Percentiles rank a stretch among this genome's conserved stretches.
phyloP scores from a whole-genome alignment of 2,797 vertebrate genomes.

The Peromyscus eremicus region DNA sequence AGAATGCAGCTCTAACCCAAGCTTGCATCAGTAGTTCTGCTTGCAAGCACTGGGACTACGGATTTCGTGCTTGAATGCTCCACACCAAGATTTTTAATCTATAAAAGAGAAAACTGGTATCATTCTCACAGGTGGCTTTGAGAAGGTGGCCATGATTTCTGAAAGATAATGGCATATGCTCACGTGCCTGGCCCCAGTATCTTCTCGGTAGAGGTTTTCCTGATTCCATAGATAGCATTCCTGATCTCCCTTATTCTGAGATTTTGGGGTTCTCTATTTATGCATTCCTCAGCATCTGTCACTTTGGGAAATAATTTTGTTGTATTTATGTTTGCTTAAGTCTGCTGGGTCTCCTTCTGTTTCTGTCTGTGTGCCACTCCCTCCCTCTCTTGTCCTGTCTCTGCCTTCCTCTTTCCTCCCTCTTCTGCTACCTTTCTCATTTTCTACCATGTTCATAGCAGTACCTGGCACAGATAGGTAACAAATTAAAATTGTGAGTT shows the following conservation, averaged over 20 bases:
- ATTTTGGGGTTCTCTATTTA: not conserved
- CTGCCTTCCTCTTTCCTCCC: no score
- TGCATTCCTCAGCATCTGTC: not conserved
- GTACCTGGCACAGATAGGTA: not conserved
- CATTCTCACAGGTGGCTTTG: not conserved
- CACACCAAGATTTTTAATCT: not conserved
- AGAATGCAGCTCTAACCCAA: not conserved
- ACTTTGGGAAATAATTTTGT: not conserved
- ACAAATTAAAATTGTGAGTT: not conserved
- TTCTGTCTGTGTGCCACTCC: not conserved
- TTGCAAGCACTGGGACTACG: not conserved
- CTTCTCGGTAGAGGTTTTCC: not conserved
- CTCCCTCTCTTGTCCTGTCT: not conserved
- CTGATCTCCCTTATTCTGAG: not conserved
- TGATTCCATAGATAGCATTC: no score
- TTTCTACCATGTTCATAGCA: not conserved
- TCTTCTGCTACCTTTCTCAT: rapidly evolving
- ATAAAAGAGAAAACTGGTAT: not conserved
- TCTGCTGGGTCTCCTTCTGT: not conserved
- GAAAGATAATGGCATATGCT: not conserved
- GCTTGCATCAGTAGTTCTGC: not conserved
- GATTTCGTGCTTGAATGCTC: not conserved
- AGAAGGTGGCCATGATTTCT: not conserved
- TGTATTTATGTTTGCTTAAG: not conserved
- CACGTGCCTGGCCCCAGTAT: not conserved